Evolutionary conservation across 2,797 vertebrate species (phyloP), one percentile per base, ranked within the genome.

Genomic region (Sebastes iracundus): DNA sequence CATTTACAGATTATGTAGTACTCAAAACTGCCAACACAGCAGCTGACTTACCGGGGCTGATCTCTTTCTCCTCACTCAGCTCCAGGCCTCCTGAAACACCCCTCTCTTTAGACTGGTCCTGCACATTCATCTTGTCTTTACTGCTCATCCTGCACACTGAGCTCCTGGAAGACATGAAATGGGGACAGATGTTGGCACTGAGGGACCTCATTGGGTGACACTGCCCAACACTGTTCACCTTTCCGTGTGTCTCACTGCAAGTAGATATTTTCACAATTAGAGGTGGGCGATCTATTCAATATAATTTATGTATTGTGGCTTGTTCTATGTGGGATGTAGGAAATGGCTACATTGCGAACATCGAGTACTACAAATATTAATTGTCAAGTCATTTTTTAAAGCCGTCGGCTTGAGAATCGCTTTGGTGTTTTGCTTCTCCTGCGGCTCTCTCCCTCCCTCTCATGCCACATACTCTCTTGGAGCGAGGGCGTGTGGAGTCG

Each of bases 111-210:
- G 97, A 98, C 80, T 97, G 96, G 81, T 98, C 97, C 88, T 97
- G 97, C 3, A 98, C 95, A 9, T 94, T 97, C 81, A 97, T 97
- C 94, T 98, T 98, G 25, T 98, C 97, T n/a, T 88, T 96, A 85
- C 97, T 98, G 94, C 97, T 98, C 96, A 98, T 97, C 64, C 97
- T 94, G 85, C 97, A 97, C 82, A 98, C 97, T 0, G 97, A 97
- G 85, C 93, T 97, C 91, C 97, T 98, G 79, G 22, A 84, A 42
- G 18, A 38, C 11, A 84, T n/a, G 2, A 55, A 23, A 30, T 0
- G 2, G 4, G 6, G 1, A 69, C 16, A 74, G 1, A 60, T n/a
- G 35, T 55, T 52, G 14, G 12, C 8, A 63, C 9, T 30, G 4
- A 33, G 16, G 30, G 16, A 59, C 18, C 4, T 46, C 13, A 32